Evolutionary conservation across 2,888 invertebrate species (phyloP).

Genomic region (Drymonia ruficornis): DNA sequence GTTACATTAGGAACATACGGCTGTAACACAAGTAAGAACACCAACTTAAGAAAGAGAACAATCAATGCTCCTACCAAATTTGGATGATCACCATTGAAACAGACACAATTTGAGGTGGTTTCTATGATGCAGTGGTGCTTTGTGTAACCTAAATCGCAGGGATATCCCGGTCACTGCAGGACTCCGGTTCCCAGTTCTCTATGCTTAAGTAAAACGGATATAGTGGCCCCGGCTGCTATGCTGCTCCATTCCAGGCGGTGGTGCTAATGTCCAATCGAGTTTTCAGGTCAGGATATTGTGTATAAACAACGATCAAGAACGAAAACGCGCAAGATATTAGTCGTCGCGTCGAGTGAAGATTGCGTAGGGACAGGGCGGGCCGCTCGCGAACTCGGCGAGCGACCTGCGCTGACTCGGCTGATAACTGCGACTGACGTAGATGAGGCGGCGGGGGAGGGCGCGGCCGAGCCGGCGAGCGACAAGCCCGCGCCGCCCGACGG

Average conservation of each 20-base stretch:
- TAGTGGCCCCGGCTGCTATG: constrained; percentile 53
- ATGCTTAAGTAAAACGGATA: constrained; percentile 55
- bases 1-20: constrained; percentile 22
- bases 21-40: constrained; percentile 31
- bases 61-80: constrained; percentile 12
- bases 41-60: constrained; percentile 35
- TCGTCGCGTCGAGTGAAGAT: constrained; percentile 33
- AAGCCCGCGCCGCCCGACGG: constrained; percentile 56
- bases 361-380: constrained; percentile 66
- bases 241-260: constrained; percentile 65
- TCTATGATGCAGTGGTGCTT: constrained; percentile 31
- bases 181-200: constrained; percentile 44
- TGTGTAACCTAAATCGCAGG: constrained; percentile 35
- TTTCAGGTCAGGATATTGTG: constrained; percentile 78
- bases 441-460: constrained; percentile 65
- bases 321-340: constrained; percentile 48
- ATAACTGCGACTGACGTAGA: constrained; percentile 74
- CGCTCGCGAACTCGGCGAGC: constrained; percentile 65
- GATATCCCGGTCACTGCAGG: constrained; percentile 34
- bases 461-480: constrained; percentile 57
- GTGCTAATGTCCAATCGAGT: constrained; percentile 83
- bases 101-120: constrained; percentile 33
- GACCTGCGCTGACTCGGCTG: constrained; percentile 72
- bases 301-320: constrained; percentile 55
- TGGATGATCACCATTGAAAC: constrained; percentile 37